Evolutionary conservation across 2,113 vertebrate species (phyloP).

Genomic region (Dicrurus megarhynchus): DNA sequence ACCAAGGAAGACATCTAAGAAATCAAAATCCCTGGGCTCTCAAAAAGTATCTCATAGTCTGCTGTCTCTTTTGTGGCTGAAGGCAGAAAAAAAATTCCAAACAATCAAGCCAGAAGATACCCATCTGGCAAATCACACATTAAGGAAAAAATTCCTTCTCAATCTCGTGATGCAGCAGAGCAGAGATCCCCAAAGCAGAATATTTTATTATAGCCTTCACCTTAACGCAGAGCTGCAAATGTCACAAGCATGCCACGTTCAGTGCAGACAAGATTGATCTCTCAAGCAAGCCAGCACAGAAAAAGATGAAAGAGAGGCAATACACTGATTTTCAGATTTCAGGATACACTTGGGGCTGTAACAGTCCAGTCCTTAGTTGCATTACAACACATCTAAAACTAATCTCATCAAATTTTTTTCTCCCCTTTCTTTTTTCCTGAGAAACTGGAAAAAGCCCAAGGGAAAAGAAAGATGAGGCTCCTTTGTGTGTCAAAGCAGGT

Average conservation of each 20-base stretch:
- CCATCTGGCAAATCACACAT: background rate
- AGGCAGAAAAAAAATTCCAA: background rate
- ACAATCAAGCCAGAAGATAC: background rate
- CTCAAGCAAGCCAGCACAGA: background rate
- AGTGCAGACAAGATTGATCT: background rate
- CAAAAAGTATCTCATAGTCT: background rate
- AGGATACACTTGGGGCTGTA: background rate
- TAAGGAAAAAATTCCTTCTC: background rate
- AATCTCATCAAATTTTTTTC: background rate
- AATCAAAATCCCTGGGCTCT: background rate
- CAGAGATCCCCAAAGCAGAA: background rate
- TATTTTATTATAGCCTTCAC: background rate
- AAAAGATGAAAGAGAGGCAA: background rate
- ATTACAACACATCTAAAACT: background rate
- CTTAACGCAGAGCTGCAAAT: background rate
- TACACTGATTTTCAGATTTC: background rate
- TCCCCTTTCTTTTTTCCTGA: background rate
- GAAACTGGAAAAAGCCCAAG: background rate
- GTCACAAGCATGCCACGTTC: background rate
- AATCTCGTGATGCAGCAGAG: background rate
- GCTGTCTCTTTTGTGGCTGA: background rate
- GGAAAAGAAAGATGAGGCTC: background rate
- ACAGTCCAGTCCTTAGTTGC: background rate
- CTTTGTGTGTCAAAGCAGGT: background rate
- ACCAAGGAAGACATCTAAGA: background rate